These are phyloP conservation scores for Lanius collurio DNA, from an alignment of 2,113 vertebrate species.

Conservation along the genomic window DNA sequence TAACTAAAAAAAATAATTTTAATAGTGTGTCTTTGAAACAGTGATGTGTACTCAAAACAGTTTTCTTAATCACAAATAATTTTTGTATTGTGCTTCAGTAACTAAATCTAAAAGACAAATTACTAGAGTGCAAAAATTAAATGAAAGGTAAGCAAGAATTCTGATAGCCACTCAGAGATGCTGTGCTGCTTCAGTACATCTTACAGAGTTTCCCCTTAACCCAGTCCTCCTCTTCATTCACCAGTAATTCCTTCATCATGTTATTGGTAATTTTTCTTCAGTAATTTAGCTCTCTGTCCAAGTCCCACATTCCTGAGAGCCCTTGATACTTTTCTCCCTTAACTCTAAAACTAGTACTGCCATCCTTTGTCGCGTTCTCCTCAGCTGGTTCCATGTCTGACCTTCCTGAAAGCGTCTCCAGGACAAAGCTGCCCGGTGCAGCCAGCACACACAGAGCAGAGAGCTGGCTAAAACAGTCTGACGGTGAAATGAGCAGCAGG, in stretches of 20 bases:
- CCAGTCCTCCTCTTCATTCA: not conserved
- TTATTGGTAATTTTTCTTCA: not conserved
- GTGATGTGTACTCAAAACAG: not conserved
- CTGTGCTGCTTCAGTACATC: fast-evolving
- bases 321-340: not conserved
- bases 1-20: not conserved
- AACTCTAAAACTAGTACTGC: not conserved
- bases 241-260: not conserved
- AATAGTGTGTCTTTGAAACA: not conserved
- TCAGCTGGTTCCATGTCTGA: too few species aligned
- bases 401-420: too few species aligned
- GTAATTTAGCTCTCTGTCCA: not conserved
- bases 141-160: not conserved
- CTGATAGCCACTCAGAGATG: not conserved
- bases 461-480: too few species aligned
- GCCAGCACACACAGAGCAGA: too few species aligned
- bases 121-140: not conserved
- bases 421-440: too few species aligned
- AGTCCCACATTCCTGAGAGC: not conserved
- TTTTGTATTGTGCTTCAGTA: not conserved
- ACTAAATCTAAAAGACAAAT: not conserved
- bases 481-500: too few species aligned
- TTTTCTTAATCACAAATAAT: not conserved
- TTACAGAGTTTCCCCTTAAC: not conserved
- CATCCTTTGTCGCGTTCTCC: not conserved